phyloP scores from a whole-genome alignment of 2,888 invertebrate genomes.

The Muschampia plurimacula region DNA sequence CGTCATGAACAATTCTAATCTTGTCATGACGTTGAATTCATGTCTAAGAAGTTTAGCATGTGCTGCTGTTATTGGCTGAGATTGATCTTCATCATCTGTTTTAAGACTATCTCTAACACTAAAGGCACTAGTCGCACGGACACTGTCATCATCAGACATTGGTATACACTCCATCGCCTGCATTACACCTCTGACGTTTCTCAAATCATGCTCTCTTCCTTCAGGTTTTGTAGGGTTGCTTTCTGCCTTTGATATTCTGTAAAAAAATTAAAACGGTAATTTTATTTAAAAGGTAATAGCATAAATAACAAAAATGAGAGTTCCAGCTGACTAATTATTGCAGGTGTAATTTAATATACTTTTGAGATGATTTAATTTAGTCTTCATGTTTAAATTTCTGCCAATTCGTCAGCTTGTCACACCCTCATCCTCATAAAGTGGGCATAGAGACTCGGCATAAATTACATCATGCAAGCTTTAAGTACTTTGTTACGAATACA shows the following conservation, averaged over 20 bases:
- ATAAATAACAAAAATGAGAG: too few species aligned
- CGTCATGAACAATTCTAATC: too few species aligned
- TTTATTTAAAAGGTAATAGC: not conserved
- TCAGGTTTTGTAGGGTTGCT: conserved; percentile 61
- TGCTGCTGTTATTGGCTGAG: conserved; percentile 76
- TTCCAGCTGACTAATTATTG: too few species aligned
- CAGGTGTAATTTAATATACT: too few species aligned
- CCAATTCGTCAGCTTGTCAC: not conserved
- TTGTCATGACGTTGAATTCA: conserved; percentile 72
- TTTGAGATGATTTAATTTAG: not conserved
- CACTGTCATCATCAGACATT: conserved; percentile 81
- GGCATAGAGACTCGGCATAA: too few species aligned
- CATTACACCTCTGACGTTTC: conserved; percentile 67
- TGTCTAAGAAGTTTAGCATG: conserved; percentile 78
- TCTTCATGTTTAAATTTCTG: not conserved
- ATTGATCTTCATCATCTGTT: conserved; percentile 81
- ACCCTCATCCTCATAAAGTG: too few species aligned
- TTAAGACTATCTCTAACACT: conserved; percentile 81
- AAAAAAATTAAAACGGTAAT: not conserved
- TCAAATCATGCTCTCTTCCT: conserved; percentile 71
- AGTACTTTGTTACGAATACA: too few species aligned
- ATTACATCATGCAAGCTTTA: too few species aligned
- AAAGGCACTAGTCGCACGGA: conserved; percentile 80
- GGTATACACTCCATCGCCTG: conserved; percentile 77
- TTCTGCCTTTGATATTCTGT: conserved; percentile 60